Evolutionary conservation across 2,113 vertebrate genomes (phyloP), one percentile per base, ranked within the genome.

Genomic region (Psephotus haematonotus): DNA sequence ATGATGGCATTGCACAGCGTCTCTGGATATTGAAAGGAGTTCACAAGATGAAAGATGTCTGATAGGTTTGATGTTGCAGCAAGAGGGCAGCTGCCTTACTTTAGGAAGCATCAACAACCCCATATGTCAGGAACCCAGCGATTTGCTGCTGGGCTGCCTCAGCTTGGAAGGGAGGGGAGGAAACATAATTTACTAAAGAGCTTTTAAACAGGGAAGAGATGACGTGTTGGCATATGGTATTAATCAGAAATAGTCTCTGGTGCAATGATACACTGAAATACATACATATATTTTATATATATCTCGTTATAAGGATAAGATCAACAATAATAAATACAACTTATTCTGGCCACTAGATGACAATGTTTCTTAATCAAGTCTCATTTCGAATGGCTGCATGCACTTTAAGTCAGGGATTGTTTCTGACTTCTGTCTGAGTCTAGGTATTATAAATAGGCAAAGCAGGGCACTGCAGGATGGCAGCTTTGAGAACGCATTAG

Each of bases 291-390:
- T 85, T 39, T 28, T 44, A 31, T 23, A 53, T 25, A 20, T n/a
- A n/a, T 25, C 9, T 78, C 2, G 0, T 43, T 88, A 8, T 24
- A 62, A 77, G 20, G 83, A 31, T 33, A 59, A 70, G 25, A 67
- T 59, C 31, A 77, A 63, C 18, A 74, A 70, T 35, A 80, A 64
- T 37, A 79, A 88, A 63, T 41, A 37, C 11, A 75, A 52, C 20
- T 71, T 82, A 41, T 64, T 79, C 62, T 95, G 77, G 27, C 74
- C 80, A 69, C 94, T 93, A 93, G 89, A 52, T 96, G 92, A 92
- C 89, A 93, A 90, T 64, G 47, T 97, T 96, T 92, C 86, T 92
- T 84, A 89, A 82, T 25, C 0, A 3, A 92, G 29, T 47, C 16
- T 72, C 6, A 1, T 71, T 87, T 76, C 14, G 18, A 91, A 17